phyloP scores from a whole-genome alignment of 2,113 vertebrate genomes.

The Rhizomys pruinosus region DNA sequence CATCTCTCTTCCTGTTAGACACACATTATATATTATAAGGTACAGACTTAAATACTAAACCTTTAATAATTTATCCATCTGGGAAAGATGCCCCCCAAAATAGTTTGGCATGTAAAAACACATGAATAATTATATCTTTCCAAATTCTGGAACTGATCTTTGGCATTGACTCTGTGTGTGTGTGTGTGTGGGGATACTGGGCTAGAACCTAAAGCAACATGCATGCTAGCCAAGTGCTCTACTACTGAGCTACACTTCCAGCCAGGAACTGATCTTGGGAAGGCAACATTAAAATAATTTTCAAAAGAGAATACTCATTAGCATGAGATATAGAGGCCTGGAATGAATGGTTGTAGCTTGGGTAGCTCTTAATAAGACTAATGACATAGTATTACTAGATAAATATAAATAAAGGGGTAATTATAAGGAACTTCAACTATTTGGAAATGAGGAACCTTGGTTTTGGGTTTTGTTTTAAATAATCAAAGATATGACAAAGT shows the following conservation, averaged over 20 bases:
- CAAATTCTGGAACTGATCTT: not conserved
- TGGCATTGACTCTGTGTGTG: not conserved
- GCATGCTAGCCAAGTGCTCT: not conserved
- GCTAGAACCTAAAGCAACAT: not conserved
- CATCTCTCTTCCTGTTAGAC: not conserved
- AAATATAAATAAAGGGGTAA: not conserved
- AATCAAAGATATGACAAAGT: not conserved
- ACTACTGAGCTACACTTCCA: too few relatives aligned
- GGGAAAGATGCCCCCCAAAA: not conserved
- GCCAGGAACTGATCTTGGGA: not conserved
- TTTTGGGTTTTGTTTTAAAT: not conserved
- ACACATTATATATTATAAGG: not conserved
- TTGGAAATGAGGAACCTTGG: not conserved
- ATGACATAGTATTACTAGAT: not conserved
- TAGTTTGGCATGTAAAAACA: slow-evolving; percentile 6
- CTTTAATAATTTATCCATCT: not conserved
- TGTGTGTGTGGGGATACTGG: not conserved
- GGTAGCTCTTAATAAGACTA: not conserved
- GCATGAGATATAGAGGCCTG: not conserved
- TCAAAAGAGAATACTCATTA: not conserved
- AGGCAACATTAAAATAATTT: slow-evolving; percentile 41
- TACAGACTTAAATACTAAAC: not conserved
- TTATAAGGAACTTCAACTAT: slow-evolving; percentile 31
- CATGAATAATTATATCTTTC: not conserved
- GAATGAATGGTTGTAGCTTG: not conserved